Evolutionary conservation across 2,888 invertebrate species (phyloP).

Genomic region (Dynastes grantii): DNA sequence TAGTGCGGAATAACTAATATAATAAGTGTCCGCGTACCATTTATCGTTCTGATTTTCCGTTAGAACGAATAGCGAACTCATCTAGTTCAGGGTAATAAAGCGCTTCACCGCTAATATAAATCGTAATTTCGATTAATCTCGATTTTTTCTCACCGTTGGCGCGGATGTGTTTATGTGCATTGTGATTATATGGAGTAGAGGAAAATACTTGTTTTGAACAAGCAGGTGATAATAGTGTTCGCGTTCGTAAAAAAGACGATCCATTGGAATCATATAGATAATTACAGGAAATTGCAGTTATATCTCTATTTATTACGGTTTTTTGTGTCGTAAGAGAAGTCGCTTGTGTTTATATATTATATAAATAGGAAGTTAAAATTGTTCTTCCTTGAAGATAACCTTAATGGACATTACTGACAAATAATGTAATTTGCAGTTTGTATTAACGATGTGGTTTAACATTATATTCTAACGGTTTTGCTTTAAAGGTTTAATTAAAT

Average conservation of each 20-base stretch:
- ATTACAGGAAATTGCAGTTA: slow-evolving; percentile 35
- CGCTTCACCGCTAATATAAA: slow-evolving; percentile 28
- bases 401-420: background rate
- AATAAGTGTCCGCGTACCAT: slow-evolving; percentile 8
- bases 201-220: background rate
- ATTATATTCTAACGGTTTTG: background rate
- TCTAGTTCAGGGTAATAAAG: slow-evolving; percentile 34
- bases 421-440: background rate
- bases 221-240: slow-evolving; percentile 29
- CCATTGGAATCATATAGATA: slow-evolving; percentile 2
- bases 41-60: slow-evolving; percentile 36
- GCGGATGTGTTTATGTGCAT: slow-evolving; percentile 28
- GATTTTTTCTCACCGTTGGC: slow-evolving; percentile 10
- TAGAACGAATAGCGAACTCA: slow-evolving; percentile 28
- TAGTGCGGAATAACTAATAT: background rate
- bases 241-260: background rate
- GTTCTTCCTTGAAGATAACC: slow-evolving; percentile 3
- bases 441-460: background rate
- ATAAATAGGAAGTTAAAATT: slow-evolving; percentile 21
- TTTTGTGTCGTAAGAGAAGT: background rate
- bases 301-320: slow-evolving; percentile 21
- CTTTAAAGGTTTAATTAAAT: background rate
- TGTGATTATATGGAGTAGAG: slow-evolving; percentile 9
- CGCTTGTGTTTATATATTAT: background rate
- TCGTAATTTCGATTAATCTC: slow-evolving; percentile 39